A percentile compares a stretch with the other conserved stretches of the same genome.
Conservation (phyloP, 1,140 invertebrate genomes). For the Himalopsyche phryganea region DNA sequence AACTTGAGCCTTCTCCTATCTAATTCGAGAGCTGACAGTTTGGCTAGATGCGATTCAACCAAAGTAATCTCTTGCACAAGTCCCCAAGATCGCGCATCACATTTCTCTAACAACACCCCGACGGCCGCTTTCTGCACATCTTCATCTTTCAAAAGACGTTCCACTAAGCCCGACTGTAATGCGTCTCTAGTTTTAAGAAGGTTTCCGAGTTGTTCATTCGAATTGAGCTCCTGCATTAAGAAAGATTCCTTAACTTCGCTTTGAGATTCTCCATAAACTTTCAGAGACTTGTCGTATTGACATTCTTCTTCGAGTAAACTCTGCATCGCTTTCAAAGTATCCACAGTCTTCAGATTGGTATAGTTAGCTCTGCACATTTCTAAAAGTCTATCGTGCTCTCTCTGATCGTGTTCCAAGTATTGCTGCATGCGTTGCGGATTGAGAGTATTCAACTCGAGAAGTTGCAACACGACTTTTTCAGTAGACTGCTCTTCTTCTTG, state of each 20-base stretch:
- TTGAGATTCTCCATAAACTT: constrained; percentile 57
- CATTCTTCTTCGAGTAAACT: constrained; percentile 62
- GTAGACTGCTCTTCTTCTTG: constrained; percentile 61
- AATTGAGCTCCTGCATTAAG: constrained; percentile 52
- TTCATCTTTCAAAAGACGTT: constrained; percentile 61
- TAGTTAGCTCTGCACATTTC: constrained; percentile 54
- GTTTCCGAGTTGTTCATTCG: constrained; percentile 56
- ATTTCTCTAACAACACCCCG: constrained; percentile 66
- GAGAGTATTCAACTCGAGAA: constrained; percentile 56
- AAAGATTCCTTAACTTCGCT: constrained; percentile 57
- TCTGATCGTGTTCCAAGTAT: constrained; percentile 61
- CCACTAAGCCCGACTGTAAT: constrained; percentile 56
- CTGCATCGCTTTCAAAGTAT: constrained; percentile 64
- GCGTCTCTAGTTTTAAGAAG: constrained; percentile 60
- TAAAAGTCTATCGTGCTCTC: constrained; percentile 59
- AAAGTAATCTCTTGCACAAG: constrained; percentile 74
- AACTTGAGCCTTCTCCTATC: constrained; percentile 66
- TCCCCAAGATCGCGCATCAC: constrained; percentile 71
- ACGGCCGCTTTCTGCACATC: constrained; percentile 72
- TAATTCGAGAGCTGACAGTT: constrained; percentile 71
- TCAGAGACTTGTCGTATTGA: constrained; percentile 54
- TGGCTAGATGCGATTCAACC: constrained; percentile 71
- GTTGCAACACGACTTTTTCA: constrained; percentile 61
- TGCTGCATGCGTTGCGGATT: constrained; percentile 58
- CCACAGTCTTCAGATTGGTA: constrained; percentile 50